Conservation (phyloP, 1,140 invertebrate genomes). For the Pygmarrhopalites habei region DNA sequence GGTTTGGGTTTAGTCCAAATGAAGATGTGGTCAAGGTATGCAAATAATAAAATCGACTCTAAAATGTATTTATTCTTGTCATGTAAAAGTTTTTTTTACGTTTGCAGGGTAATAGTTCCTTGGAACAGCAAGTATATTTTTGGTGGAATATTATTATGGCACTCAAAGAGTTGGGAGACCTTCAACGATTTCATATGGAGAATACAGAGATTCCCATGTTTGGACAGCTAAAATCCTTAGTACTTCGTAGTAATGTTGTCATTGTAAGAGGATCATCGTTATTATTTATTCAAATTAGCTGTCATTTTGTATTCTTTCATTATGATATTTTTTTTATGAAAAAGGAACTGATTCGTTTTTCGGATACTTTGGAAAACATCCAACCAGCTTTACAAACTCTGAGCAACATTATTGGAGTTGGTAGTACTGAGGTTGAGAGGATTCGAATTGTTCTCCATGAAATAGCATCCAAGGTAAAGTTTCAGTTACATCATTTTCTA, state of each 20-base stretch:
- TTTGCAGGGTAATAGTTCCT: not conserved
- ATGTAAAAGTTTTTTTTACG: not conserved
- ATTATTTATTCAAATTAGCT: not conserved
- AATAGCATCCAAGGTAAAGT: conserved; percentile 3
- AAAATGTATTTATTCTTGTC: not conserved
- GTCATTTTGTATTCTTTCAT: not conserved
- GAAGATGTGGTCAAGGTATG: conserved; percentile 1
- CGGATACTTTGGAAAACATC: not conserved
- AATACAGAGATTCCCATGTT: conserved; percentile 6
- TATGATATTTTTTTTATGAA: not conserved
- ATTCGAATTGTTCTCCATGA: conserved; percentile 3
- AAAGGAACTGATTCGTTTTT: conserved; percentile 3
- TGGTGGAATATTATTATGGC: conserved; percentile 1
- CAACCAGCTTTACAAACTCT: not conserved
- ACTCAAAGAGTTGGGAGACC: not conserved
- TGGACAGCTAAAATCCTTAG: not conserved
- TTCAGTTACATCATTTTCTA: no score
- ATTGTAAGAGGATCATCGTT: not conserved
- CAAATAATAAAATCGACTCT: not conserved
- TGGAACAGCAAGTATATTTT: not conserved
- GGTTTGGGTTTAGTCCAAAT: not conserved
- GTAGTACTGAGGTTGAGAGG: not conserved
- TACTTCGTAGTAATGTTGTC: conserved; percentile 1
- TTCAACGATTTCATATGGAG: not conserved
- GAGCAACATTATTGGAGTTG: not conserved